Base-by-base conservation (phyloP, 1,140 invertebrate species). In the Leguminivora glycinivorella region DNA sequence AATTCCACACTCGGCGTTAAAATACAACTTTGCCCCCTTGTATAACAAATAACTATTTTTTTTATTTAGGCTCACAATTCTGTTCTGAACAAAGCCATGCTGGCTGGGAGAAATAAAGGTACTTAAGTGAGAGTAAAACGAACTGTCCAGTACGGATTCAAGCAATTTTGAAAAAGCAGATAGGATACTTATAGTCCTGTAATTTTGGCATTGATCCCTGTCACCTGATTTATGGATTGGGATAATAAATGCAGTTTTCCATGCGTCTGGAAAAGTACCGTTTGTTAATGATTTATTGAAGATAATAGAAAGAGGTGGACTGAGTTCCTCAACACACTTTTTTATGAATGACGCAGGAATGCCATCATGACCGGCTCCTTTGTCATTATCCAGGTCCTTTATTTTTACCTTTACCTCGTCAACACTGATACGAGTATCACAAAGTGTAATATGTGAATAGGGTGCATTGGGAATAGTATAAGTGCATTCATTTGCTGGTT, bases 211-310 rank as follows among this genome's bases (percentile, higher is more conserved):
- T n/a, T n/a, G n/a, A n/a, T n/a, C n/a, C n/a, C n/a, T n/a, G n/a
- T n/a, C n/a, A n/a, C n/a, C n/a, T 31, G 29, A 31, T 31, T 75
- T 75, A 17, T 52, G 24, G 34, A 75, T 70, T 10, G 74, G 71
- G 0, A 73, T 17, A 14, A 73, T 68, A 40, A 58, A 43, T 1
- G 74, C 69, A 7, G 43, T 73, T 68, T 72, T 75, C 74, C 71
- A 75, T 0, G 5, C 12, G 6, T n/a, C 69, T 1, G 71, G 71
- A 38, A 75, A 71, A 25, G 34, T 47, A 17, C 74, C 71, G 40
- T 1, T 56, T 1, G n/a, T 34, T 31, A 74, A 7, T 6, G 67
- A 74, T 60, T 43, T 71, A 66, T 69, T 74, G 19, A 74, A 74
- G 2, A 74, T 40, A 56, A 74, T 69, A 9, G 5, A 43, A 4